A percentile compares a stretch with the other conserved stretches of the same genome.
Conservation (phyloP, 1,140 invertebrate species). For the Danaus melanippus region DNA sequence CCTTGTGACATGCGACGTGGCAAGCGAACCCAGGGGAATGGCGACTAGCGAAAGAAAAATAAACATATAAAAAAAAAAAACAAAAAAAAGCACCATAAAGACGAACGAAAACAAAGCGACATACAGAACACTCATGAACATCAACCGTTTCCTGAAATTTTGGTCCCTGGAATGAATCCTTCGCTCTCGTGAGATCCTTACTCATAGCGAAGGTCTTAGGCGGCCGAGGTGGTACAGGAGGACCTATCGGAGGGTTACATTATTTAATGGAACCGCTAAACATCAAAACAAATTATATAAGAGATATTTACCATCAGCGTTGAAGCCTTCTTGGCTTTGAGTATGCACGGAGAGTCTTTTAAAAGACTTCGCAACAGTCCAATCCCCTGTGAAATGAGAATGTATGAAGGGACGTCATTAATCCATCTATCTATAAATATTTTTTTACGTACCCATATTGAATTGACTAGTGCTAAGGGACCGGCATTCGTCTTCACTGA, state of each 20-base stretch:
- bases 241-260: constrained; percentile 36
- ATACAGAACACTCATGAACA: constrained; percentile 57
- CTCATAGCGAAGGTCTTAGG: constrained; percentile 76
- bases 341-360: constrained; percentile 33
- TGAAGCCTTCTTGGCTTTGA: constrained; percentile 25
- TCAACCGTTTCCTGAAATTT: constrained; percentile 51
- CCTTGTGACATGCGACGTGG: constrained; percentile 23
- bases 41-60: constrained; percentile 10
- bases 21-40: constrained; percentile 18
- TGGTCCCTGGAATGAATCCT: constrained; percentile 31
- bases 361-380: constrained; percentile 41
- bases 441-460: constrained; percentile 42
- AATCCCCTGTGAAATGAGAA: constrained; percentile 30
- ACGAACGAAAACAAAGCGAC: background rate
- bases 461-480: constrained; percentile 55
- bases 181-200: constrained; percentile 26
- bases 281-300: background rate
- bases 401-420: too few relatives aligned
- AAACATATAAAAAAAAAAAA: background rate
- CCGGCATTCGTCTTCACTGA: constrained; percentile 55
- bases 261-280: background rate
- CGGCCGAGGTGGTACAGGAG: constrained; percentile 79
- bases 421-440: too few relatives aligned
- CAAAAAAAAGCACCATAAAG: background rate
- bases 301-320: constrained; percentile 32